Evolutionary conservation across 2,113 vertebrate genomes (phyloP), one percentile per base, ranked within the genome.

Genomic region (Prinia subflava): DNA sequence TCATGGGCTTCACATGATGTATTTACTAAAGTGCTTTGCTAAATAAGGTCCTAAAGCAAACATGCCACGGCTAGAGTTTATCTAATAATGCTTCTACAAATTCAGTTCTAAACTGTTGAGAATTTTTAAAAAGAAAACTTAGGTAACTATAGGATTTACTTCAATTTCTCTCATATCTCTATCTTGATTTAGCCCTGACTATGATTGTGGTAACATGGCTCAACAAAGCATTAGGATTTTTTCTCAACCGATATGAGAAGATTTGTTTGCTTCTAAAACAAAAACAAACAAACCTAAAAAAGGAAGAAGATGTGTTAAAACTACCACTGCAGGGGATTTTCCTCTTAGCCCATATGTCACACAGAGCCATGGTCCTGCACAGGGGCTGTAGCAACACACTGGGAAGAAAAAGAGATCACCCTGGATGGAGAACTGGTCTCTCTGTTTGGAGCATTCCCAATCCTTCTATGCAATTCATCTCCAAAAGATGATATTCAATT

Each of bases 1-100:
- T 96, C 79, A 78, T 68, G 39, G 65, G 64, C 73, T 87, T 75
- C 80, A 62, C n/a, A 30, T 68, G 53, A 87, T 4, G 11, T 68
- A 69, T 93, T 93, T 89, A 49, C 52, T 87, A 35, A 87, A 92
- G 73, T 81, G 73, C 62, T 92, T 96, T 92, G 65, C 73, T 90
- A 94, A 95, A 89, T 78, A 94, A 83, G 69, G 80, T 86, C 88
- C 90, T 96, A 87, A 84, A 95, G 83, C 81, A 94, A 94, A 95
- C 52, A 95, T 20, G 57, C 73, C 52, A 85, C n/a, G 67, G 59
- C 27, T 49, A 74, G 65, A 86, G 52, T 81, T 96, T 81, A 92
- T 92, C 96, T 75, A 89, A 94, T 75, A 83, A 82, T 0, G 7
- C 28, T 78, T 80, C 71, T 49, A 78, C 41, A 92, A 71, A 92